Evolutionary conservation across 2,888 invertebrate genomes (phyloP).

Genomic region (Lagria hirta): DNA sequence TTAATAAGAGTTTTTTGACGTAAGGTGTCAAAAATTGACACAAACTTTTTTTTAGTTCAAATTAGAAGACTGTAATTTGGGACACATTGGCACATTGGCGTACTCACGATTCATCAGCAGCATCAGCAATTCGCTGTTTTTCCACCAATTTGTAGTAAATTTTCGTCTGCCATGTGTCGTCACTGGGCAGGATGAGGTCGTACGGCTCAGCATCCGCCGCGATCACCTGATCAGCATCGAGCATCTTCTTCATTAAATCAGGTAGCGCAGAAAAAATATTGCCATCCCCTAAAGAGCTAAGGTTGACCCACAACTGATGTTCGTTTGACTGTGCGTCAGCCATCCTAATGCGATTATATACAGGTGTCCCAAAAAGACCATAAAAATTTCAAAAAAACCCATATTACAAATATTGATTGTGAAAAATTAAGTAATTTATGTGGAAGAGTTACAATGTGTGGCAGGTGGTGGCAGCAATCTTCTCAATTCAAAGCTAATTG

Average conservation of each 20-base stretch:
- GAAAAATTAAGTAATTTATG: slow-evolving; percentile 1
- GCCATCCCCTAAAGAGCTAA: slow-evolving; percentile 59
- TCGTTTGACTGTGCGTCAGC: slow-evolving; percentile 36
- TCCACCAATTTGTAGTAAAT: slow-evolving; percentile 70
- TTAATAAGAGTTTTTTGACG: slow-evolving; percentile 5
- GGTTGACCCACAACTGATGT: slow-evolving; percentile 58
- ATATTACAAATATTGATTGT: slow-evolving; percentile 16
- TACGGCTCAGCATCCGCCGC: slow-evolving; percentile 36
- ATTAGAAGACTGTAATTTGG: not conserved
- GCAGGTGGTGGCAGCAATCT: too few relatives aligned
- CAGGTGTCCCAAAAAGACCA: slow-evolving; percentile 14
- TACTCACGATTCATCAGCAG: slow-evolving; percentile 20
- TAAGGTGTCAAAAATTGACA: not conserved
- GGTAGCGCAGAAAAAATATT: slow-evolving; percentile 69
- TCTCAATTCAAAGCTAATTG: too few relatives aligned
- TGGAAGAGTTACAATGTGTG: too few relatives aligned
- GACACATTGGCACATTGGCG: too few relatives aligned
- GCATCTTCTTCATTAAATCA: slow-evolving; percentile 63
- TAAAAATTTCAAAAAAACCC: slow-evolving; percentile 4
- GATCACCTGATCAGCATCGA: slow-evolving; percentile 45
- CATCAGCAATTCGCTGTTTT: slow-evolving; percentile 60
- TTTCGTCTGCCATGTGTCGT: slow-evolving; percentile 66
- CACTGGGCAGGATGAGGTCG: slow-evolving; percentile 67
- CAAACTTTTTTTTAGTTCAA: too few relatives aligned
- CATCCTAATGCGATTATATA: slow-evolving; percentile 27